Conservation (phyloP, 2,888 invertebrate species). For the Ryuthela nishihirai region DNA sequence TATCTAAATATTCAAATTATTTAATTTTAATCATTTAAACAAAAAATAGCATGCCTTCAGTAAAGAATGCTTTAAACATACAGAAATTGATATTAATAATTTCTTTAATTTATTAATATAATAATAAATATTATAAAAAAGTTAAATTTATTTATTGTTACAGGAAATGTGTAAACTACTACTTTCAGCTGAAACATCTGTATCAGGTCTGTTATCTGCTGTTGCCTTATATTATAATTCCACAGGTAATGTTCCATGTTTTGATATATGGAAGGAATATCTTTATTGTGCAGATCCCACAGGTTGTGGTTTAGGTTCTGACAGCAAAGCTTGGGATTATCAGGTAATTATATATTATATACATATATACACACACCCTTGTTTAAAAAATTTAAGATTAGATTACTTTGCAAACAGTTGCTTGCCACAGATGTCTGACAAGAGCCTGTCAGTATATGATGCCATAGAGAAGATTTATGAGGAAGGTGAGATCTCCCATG, state of each 20-base stretch:
- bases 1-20: too few species aligned
- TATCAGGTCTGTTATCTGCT: constrained; percentile 50
- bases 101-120: background rate
- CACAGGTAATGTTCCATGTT: constrained; percentile 56
- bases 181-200: constrained; percentile 34
- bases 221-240: constrained; percentile 75
- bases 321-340: constrained; percentile 50
- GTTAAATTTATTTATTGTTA: constrained; percentile 27
- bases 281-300: constrained; percentile 52
- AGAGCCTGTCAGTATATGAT: too few species aligned
- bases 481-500: too few species aligned
- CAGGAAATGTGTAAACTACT: constrained; percentile 58
- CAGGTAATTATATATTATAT: constrained; percentile 49
- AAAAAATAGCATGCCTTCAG: background rate
- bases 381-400: too few species aligned
- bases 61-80: background rate
- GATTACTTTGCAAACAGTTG: too few species aligned
- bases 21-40: too few species aligned
- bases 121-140: background rate
- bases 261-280: constrained; percentile 47
- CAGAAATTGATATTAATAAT: background rate
- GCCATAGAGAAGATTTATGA: too few species aligned
- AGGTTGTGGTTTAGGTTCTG: constrained; percentile 50
- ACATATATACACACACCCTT: too few species aligned
- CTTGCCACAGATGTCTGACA: too few species aligned